Conservation (phyloP, 2,888 invertebrate species). For the Chydorus sphaericus region DNA sequence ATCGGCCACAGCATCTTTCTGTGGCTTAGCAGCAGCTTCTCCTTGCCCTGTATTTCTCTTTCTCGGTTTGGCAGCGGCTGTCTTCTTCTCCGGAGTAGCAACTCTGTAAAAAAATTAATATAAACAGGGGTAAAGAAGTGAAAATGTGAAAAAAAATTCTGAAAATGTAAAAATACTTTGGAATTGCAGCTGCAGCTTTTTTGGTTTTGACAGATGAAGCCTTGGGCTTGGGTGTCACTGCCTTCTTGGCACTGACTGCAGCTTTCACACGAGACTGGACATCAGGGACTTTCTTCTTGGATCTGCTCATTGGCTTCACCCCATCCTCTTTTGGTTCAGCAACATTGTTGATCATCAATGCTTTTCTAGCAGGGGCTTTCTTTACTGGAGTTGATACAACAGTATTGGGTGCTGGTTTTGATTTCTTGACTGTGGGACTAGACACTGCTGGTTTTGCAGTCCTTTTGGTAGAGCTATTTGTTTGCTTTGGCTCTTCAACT, state of each 20-base stretch:
- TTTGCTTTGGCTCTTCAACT: constrained; percentile 1
- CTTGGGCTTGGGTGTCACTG: neutral
- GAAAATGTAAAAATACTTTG: neutral
- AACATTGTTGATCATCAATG: too few relatives aligned
- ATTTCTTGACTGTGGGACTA: too few relatives aligned
- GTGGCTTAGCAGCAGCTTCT: constrained; percentile 2
- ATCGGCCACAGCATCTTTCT: neutral
- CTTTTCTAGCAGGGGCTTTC: neutral
- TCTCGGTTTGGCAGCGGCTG: neutral
- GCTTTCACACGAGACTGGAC: neutral
- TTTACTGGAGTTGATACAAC: neutral
- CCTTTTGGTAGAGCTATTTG: neutral
- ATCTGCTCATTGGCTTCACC: too few relatives aligned
- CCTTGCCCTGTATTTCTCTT: neutral
- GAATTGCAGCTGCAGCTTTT: neutral
- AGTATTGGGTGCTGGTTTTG: neutral
- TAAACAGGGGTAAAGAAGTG: too few relatives aligned
- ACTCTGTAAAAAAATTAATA: neutral
- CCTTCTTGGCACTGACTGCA: neutral
- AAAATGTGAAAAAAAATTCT: neutral
- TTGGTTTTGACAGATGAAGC: constrained; percentile 5
- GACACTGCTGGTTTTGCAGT: neutral
- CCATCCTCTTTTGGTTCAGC: too few relatives aligned
- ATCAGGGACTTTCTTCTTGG: neutral
- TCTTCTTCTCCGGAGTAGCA: neutral